Percentiles rank a stretch among this genome's conserved stretches.
Conservation (phyloP, 2,797 vertebrate genomes). For the Halcyon leucocephala region DNA sequence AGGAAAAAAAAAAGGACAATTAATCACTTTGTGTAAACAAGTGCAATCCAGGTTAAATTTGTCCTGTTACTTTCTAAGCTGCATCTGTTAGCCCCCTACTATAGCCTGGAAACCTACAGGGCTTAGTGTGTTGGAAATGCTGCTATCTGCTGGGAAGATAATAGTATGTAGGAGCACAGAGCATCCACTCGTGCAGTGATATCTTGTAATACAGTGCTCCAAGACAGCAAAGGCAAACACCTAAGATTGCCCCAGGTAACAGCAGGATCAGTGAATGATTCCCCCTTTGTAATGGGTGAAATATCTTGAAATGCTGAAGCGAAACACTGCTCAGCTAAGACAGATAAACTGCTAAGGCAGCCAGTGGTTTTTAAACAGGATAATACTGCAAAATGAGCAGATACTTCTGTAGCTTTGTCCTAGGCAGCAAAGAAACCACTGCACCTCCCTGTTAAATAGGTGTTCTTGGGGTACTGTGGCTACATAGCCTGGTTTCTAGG, state of each 20-base stretch:
- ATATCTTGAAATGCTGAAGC: not conserved
- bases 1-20: not conserved
- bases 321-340: not conserved
- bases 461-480: not conserved
- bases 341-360: not conserved
- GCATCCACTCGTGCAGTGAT: not conserved
- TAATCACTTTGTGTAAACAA: not conserved
- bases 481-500: not conserved
- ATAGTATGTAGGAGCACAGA: not conserved
- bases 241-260: not conserved
- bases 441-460: not conserved
- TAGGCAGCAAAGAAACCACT: not conserved
- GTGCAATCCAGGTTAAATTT: not conserved
- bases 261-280: not conserved
- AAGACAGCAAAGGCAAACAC: not conserved
- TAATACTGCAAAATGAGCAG: not conserved
- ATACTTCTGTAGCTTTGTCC: not conserved
- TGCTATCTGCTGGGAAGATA: not conserved
- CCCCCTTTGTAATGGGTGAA: not conserved
- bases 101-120: not conserved
- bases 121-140: not conserved
- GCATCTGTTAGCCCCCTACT: not conserved
- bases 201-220: not conserved
- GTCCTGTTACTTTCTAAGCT: not conserved
- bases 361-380: not conserved